phyloP scores from a whole-genome alignment of 2,113 vertebrate genomes.

The Sinocyclocheilus maitianheensis region DNA sequence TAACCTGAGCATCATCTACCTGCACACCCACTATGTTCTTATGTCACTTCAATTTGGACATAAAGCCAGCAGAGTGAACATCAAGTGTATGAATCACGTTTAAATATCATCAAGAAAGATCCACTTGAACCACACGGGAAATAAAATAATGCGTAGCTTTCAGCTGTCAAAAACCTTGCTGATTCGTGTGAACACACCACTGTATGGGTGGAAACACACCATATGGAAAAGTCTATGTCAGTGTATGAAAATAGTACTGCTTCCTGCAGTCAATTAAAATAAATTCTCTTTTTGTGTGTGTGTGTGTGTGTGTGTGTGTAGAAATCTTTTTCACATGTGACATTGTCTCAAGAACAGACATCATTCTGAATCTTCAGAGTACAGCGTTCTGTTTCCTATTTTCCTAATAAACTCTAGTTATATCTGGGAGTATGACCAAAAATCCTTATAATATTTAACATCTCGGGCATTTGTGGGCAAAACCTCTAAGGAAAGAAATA shows the following conservation, averaged over 20 bases:
- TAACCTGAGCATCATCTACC: conserved; percentile 4
- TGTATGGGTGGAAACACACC: neutral
- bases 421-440: neutral
- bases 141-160: neutral
- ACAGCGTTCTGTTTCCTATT: neutral
- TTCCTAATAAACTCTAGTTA: neutral
- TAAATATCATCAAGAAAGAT: conserved; percentile 16
- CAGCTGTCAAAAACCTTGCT: conserved; percentile 15
- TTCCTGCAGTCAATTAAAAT: neutral
- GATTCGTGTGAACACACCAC: neutral
- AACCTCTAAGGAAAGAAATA: neutral
- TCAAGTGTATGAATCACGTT: neutral
- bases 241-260: neutral
- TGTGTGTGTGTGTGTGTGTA: neutral
- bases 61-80: neutral
- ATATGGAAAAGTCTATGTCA: neutral
- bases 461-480: neutral
- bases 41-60: neutral
- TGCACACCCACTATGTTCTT: neutral
- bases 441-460: conserved; percentile 6
- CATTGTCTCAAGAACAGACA: neutral
- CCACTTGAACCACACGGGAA: neutral
- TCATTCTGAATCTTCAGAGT: neutral
- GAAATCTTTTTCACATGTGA: neutral
- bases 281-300: neutral